Conservation (phyloP, 2,797 vertebrate genomes). For the Anolis apletophallus region DNA sequence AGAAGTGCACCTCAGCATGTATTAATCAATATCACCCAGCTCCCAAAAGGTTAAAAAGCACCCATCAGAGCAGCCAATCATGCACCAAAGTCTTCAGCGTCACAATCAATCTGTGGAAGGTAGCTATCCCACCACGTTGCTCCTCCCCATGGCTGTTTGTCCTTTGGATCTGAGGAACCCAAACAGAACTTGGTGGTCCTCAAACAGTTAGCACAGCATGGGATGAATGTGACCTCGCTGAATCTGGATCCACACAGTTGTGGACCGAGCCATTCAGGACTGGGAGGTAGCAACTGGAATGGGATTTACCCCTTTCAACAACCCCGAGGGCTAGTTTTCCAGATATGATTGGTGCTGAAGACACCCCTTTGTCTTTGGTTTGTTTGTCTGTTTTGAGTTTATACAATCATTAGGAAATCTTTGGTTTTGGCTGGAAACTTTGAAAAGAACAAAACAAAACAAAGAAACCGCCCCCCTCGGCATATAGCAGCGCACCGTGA, state of each 20-base stretch:
- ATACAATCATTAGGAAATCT: constrained; percentile 99
- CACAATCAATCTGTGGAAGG: constrained; percentile 70
- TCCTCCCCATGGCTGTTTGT: neutral
- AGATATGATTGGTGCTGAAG: constrained; percentile 80
- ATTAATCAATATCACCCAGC: constrained; percentile 90
- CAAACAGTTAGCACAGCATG: neutral
- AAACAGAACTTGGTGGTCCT: neutral
- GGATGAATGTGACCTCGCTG: neutral
- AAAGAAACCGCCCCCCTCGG: constrained; percentile 84
- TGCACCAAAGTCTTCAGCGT: constrained; percentile 76
- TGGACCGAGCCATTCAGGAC: neutral
- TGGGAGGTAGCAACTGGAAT: neutral
- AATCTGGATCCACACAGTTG: neutral
- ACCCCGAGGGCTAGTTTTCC: constrained; percentile 44
- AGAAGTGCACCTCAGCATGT: constrained; percentile 89
- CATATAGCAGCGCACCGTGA: constrained; percentile 79
- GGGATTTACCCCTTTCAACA: neutral
- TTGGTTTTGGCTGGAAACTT: constrained; percentile 97
- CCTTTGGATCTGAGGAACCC: constrained; percentile 30
- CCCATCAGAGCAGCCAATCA: constrained; percentile 87
- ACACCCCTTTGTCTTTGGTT: constrained; percentile 84
- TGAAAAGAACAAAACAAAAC: constrained; percentile 85
- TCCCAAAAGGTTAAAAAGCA: constrained; percentile 82
- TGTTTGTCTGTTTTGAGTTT: constrained; percentile 88
- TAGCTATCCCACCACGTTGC: constrained; percentile 5